Evolutionary conservation across 2,113 vertebrate genomes (phyloP).

Genomic region (Theristicus caerulescens): DNA sequence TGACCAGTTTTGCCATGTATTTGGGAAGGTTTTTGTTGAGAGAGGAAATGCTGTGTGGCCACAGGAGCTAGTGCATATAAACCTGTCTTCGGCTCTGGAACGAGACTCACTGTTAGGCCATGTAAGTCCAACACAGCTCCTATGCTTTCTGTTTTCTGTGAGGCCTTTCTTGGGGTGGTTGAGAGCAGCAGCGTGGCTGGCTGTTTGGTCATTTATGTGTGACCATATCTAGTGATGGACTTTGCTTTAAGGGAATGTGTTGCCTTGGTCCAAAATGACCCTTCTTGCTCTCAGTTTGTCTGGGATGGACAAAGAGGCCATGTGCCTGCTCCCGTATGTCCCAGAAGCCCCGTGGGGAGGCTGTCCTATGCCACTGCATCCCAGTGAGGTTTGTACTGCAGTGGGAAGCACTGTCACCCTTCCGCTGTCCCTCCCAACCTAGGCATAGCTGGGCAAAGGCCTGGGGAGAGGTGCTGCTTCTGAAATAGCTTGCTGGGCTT

Average conservation of each 20-base stretch:
- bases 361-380: not conserved
- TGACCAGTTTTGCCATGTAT: not conserved
- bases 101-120: not conserved
- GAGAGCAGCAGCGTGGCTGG: not conserved
- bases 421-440: too few species aligned
- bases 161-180: too few species aligned
- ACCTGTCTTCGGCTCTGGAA: not conserved
- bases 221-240: not conserved
- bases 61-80: fast-evolving
- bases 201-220: not conserved
- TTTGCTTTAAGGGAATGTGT: not conserved
- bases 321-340: fast-evolving
- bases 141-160: not conserved
- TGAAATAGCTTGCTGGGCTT: not conserved
- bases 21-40: not conserved
- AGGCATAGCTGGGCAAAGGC: fast-evolving
- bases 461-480: too few species aligned
- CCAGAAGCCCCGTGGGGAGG: fast-evolving
- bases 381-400: too few species aligned
- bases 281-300: fast-evolving
- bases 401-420: not conserved
- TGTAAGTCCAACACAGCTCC: not conserved
- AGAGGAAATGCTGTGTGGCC: not conserved
- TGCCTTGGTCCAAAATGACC: not conserved
- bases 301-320: not conserved